Evolutionary conservation across 2,888 invertebrate genomes (phyloP).

Genomic region (Dichetophora obliterata): DNA sequence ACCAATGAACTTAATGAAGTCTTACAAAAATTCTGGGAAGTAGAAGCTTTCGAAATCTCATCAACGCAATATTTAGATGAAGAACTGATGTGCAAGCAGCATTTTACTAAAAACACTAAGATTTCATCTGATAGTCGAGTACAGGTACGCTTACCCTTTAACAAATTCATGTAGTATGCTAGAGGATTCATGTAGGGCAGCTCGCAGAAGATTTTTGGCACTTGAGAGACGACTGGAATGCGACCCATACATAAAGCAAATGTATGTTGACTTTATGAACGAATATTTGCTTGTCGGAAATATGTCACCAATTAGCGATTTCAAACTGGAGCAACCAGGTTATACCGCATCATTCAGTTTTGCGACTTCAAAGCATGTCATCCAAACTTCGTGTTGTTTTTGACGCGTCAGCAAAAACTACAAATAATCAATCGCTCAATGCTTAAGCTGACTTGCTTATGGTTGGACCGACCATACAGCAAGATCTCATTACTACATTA

Average conservation of each 20-base stretch:
- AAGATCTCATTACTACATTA: conserved; percentile 24
- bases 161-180: conserved; percentile 31
- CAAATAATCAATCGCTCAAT: conserved; percentile 38
- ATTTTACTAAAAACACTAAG: background rate
- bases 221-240: conserved; percentile 42
- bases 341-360: conserved; percentile 33
- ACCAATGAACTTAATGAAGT: too few species aligned
- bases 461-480: conserved; percentile 33
- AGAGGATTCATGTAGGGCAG: conserved; percentile 40
- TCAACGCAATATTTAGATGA: background rate
- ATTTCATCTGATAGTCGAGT: conserved; percentile 38
- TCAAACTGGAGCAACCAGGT: conserved; percentile 31
- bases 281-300: conserved; percentile 44
- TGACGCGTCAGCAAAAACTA: conserved; percentile 27
- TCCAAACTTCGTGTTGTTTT: too few species aligned
- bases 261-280: conserved; percentile 44
- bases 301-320: conserved; percentile 35
- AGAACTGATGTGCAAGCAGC: conserved; percentile 30
- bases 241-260: conserved; percentile 32
- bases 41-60: too few species aligned
- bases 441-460: conserved; percentile 32
- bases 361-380: background rate
- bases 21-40: too few species aligned
- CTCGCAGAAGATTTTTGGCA: conserved; percentile 41
- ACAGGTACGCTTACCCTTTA: conserved; percentile 39